phyloP scores from a whole-genome alignment of 2,113 vertebrate genomes.

The Coryphaenoides rupestris region DNA sequence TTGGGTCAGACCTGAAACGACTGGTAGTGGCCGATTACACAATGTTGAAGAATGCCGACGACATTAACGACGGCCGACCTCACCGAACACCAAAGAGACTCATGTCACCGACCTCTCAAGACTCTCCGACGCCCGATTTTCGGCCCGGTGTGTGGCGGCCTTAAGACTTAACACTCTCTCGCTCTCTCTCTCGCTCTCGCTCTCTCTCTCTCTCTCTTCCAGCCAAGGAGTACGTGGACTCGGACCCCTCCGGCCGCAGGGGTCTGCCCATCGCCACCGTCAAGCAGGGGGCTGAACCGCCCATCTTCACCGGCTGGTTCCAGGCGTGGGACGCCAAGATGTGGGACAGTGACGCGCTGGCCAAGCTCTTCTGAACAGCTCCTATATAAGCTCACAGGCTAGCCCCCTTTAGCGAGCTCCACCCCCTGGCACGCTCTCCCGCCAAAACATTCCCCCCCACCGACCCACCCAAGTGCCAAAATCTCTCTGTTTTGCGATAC shows the following conservation, averaged over 20 bases:
- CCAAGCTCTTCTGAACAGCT: slow-evolving; percentile 52
- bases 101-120: too few relatives aligned
- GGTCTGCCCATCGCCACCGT: slow-evolving; percentile 68
- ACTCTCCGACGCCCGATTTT: too few relatives aligned
- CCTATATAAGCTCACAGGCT: background rate
- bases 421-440: background rate
- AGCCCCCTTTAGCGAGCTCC: background rate
- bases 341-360: slow-evolving; percentile 70
- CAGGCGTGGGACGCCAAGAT: slow-evolving; percentile 75
- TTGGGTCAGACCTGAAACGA: too few relatives aligned
- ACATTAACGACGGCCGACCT: too few relatives aligned
- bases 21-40: too few relatives aligned
- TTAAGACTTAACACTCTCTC: background rate
- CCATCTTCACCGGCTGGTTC: slow-evolving; percentile 78
- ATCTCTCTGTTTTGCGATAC: too few relatives aligned
- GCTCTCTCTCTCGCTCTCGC: background rate
- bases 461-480: background rate
- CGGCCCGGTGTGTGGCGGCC: too few relatives aligned
- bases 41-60: too few relatives aligned
- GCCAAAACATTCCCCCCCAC: background rate
- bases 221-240: slow-evolving; percentile 73
- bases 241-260: slow-evolving; percentile 67
- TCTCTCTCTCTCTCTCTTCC: slow-evolving; percentile 4
- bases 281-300: slow-evolving; percentile 73
- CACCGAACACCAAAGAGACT: too few relatives aligned